Evolutionary conservation across 1,140 invertebrate genomes (phyloP).

Genomic region (Euborellia annulipes): DNA sequence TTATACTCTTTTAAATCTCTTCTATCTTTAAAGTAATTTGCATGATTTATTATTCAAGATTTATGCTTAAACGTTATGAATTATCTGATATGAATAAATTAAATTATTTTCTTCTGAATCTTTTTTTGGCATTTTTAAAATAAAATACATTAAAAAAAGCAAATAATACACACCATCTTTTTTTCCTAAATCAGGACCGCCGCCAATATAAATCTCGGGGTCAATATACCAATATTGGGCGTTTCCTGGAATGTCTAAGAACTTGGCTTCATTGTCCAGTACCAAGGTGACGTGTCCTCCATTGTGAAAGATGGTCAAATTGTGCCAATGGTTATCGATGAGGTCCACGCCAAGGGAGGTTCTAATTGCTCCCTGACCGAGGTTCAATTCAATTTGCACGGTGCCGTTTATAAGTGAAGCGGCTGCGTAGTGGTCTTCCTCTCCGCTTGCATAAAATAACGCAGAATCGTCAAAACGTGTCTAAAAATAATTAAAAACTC

Average conservation of each 20-base stretch:
- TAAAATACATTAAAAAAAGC: too few relatives aligned
- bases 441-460: slow-evolving; percentile 72
- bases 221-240: slow-evolving; percentile 74
- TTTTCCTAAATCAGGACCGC: slow-evolving; percentile 61
- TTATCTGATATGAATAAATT: too few relatives aligned
- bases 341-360: slow-evolving; percentile 42
- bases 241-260: slow-evolving; percentile 50
- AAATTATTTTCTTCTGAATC: too few relatives aligned
- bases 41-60: too few relatives aligned
- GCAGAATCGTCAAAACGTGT: slow-evolving; percentile 74
- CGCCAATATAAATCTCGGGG: slow-evolving; percentile 82
- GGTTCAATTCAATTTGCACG: slow-evolving; percentile 64
- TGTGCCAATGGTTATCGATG: slow-evolving; percentile 70
- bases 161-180: slow-evolving; percentile 17
- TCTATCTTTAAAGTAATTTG: too few relatives aligned
- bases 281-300: slow-evolving; percentile 51
- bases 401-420: slow-evolving; percentile 62
- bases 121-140: too few relatives aligned
- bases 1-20: too few relatives aligned
- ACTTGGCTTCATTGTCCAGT: slow-evolving; percentile 50
- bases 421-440: slow-evolving; percentile 68
- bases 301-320: slow-evolving; percentile 70
- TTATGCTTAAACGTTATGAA: too few relatives aligned
- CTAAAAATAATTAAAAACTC: slow-evolving; percentile 25
- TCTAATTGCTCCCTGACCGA: slow-evolving; percentile 52